Percentiles rank a stretch among this genome's conserved stretches.
Conservation (phyloP, 2,113 vertebrate species). For the Callionymus lyra region DNA sequence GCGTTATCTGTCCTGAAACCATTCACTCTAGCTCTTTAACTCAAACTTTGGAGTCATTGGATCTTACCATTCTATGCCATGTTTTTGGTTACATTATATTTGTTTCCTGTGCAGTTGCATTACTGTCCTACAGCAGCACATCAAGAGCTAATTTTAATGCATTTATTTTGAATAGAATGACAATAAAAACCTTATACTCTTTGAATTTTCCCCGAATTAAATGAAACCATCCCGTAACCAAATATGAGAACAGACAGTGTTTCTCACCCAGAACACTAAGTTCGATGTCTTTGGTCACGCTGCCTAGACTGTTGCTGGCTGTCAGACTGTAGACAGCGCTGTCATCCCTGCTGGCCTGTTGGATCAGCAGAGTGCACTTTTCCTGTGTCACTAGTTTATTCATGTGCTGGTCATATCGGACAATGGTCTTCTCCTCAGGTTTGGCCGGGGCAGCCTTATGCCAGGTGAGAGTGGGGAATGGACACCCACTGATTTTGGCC, state of each 20-base stretch:
- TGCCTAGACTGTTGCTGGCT: slow-evolving; percentile 84
- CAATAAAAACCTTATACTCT: too few relatives aligned
- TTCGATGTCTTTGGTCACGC: slow-evolving; percentile 85
- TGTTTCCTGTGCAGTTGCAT: too few relatives aligned
- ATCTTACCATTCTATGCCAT: too few relatives aligned
- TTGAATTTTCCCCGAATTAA: too few relatives aligned
- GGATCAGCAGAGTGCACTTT: slow-evolving; percentile 86
- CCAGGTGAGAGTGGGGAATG: slow-evolving; percentile 91
- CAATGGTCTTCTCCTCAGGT: slow-evolving; percentile 78
- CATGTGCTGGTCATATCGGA: slow-evolving; percentile 84
- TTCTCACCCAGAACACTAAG: slow-evolving; percentile 81
- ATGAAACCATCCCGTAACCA: too few relatives aligned
- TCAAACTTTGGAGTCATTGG: too few relatives aligned
- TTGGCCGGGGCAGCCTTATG: slow-evolving; percentile 78
- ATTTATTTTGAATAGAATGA: too few relatives aligned
- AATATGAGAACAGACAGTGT: background rate
- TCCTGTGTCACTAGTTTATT: slow-evolving; percentile 86
- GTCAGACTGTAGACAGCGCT: slow-evolving; percentile 84
- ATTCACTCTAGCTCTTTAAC: too few relatives aligned
- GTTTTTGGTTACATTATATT: too few relatives aligned
- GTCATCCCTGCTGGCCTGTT: slow-evolving; percentile 84
- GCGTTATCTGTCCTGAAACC: too few relatives aligned
- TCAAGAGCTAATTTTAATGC: too few relatives aligned
- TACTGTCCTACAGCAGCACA: too few relatives aligned
- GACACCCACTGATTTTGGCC: slow-evolving; percentile 88